Conservation (phyloP, 2,797 vertebrate species). For the Sebastes nivosus region DNA sequence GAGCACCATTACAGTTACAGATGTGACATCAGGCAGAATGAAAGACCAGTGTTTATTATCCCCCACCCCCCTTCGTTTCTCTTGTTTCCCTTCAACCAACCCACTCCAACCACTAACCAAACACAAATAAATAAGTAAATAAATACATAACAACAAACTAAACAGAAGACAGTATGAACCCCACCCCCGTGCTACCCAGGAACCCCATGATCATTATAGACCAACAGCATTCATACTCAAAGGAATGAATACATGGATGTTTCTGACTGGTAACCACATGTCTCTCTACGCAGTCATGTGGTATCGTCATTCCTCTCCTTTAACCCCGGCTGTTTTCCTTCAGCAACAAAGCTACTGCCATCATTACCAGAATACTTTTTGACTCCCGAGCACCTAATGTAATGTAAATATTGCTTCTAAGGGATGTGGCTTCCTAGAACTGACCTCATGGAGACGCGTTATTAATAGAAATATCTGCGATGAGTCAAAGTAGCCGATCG, state of each 20-base stretch:
- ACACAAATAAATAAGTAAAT: neutral
- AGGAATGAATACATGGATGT: neutral
- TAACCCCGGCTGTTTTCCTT: neutral
- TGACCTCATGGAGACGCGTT: constrained; percentile 65
- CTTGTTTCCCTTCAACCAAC: neutral
- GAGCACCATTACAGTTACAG: too few relatives aligned
- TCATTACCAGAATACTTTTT: constrained; percentile 38
- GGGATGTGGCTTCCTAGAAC: constrained; percentile 62
- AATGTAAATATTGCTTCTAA: constrained; percentile 70
- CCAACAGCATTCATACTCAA: neutral
- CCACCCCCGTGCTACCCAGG: too few relatives aligned
- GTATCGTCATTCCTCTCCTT: neutral
- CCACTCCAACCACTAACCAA: neutral
- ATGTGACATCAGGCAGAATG: too few relatives aligned
- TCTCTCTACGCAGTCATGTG: neutral
- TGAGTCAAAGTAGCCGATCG: constrained; percentile 51
- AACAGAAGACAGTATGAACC: neutral
- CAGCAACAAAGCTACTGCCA: constrained; percentile 9
- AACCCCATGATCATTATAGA: neutral
- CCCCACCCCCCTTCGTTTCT: too few relatives aligned
- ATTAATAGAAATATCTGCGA: constrained; percentile 61
- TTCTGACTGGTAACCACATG: neutral
- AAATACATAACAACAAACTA: neutral
- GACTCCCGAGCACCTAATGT: constrained; percentile 30
- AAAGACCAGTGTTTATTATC: too few relatives aligned